Conservation (phyloP, 2,113 vertebrate genomes). For the Prolemur simus region DNA sequence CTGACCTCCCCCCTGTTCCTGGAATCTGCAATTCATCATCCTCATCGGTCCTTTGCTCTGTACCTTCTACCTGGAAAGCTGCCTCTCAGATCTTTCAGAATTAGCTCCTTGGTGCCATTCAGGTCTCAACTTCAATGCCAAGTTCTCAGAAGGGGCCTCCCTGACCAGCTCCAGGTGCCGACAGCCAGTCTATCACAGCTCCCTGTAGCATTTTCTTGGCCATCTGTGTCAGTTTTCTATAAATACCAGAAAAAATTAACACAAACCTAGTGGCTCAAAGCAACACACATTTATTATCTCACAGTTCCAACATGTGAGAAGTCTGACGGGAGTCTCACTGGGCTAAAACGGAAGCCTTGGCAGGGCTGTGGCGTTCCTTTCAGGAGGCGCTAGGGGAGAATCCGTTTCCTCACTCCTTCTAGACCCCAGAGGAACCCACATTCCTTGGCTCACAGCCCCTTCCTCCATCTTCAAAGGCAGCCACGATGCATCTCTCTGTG, state of each 20-base stretch:
- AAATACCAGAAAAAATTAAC: background rate
- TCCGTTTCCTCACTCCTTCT: background rate
- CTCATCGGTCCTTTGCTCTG: background rate
- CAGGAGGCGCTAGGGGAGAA: background rate
- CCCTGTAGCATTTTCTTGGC: background rate
- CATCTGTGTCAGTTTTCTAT: background rate
- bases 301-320: background rate
- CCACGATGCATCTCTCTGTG: background rate
- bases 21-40: background rate
- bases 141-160: background rate
- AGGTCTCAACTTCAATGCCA: background rate
- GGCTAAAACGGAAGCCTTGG: background rate
- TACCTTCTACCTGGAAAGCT: background rate
- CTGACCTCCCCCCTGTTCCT: background rate
- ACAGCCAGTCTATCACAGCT: background rate
- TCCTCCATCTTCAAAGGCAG: background rate
- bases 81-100: background rate
- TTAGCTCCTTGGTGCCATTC: background rate
- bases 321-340: background rate
- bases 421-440: background rate
- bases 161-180: background rate
- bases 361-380: background rate
- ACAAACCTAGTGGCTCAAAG: background rate
- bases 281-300: background rate
- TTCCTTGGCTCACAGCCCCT: background rate